These are phyloP conservation scores for Pogonomyrmex californicus DNA, from an alignment of 1,140 invertebrate species.

Conservation along the genomic window DNA sequence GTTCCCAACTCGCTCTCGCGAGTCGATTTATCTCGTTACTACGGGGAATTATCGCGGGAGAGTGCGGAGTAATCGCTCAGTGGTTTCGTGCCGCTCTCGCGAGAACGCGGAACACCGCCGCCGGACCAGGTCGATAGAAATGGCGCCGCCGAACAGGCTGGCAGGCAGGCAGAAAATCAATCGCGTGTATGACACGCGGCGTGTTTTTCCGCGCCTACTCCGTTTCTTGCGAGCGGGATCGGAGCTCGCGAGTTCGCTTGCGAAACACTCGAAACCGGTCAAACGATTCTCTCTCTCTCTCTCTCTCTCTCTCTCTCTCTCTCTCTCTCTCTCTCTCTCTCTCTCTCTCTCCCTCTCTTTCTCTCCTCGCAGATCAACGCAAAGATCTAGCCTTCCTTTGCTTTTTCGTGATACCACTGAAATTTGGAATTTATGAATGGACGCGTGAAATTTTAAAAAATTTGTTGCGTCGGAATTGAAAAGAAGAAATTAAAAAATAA, in stretches of 20 bases:
- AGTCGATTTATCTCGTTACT: neutral
- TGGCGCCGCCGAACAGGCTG: slow-evolving; percentile 78
- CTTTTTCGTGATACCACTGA: neutral
- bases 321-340: too few species aligned
- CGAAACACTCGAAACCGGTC: neutral
- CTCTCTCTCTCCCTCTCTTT: too few species aligned
- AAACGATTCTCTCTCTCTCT: neutral
- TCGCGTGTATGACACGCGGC: slow-evolving; percentile 78
- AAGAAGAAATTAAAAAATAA: neutral
- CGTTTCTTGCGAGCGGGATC: slow-evolving; percentile 25
- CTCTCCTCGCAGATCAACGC: too few species aligned
- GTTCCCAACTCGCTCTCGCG: neutral
- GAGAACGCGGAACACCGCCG: slow-evolving; percentile 51
- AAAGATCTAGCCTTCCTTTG: too few species aligned
- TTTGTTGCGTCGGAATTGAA: neutral
- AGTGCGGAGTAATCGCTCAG: neutral
- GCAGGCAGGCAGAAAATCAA: slow-evolving; percentile 85
- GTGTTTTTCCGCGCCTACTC: slow-evolving; percentile 78
- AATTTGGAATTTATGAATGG: neutral
- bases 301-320: neutral
- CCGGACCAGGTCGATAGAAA: slow-evolving; percentile 83
- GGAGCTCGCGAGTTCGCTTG: neutral
- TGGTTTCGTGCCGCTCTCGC: slow-evolving; percentile 3
- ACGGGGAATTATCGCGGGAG: neutral
- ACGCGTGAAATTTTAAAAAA: too few species aligned